Evolutionary conservation across 1,140 invertebrate genomes (phyloP).

Genomic region (Theocolax elegans): DNA sequence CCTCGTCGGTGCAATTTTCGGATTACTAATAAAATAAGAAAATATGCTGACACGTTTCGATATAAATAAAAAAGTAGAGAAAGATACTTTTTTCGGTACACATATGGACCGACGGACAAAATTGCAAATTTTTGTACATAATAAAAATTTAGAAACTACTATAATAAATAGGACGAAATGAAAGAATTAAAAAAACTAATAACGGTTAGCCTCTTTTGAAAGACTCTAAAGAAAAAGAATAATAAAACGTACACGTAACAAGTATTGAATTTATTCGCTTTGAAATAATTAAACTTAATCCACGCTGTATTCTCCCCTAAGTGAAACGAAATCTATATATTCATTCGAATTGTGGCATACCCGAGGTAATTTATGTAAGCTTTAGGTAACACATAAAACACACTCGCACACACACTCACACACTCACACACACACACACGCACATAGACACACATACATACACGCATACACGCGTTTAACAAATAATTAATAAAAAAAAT

Average conservation of each 20-base stretch:
- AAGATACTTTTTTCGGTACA: slow-evolving; percentile 11
- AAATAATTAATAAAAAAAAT: slow-evolving; percentile 28
- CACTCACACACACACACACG: neutral
- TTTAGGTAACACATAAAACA: slow-evolving; percentile 34
- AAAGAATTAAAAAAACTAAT: slow-evolving; percentile 16
- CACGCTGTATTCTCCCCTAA: slow-evolving; percentile 36
- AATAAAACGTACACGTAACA: slow-evolving; percentile 16
- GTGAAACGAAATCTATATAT: slow-evolving; percentile 38
- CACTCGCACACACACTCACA: neutral
- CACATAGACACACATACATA: neutral
- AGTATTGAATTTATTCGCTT: slow-evolving; percentile 41
- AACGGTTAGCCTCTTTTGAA: slow-evolving; percentile 37
- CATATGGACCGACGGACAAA: slow-evolving; percentile 16
- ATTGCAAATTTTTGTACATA: slow-evolving; percentile 32
- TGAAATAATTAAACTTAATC: slow-evolving; percentile 41
- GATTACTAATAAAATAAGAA: neutral
- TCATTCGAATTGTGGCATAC: slow-evolving; percentile 39
- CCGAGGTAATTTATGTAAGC: slow-evolving; percentile 44
- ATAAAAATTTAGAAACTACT: neutral
- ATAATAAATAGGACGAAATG: slow-evolving; percentile 7
- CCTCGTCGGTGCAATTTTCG: slow-evolving; percentile 19
- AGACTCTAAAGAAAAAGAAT: slow-evolving; percentile 16
- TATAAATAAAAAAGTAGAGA: neutral
- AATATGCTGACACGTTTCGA: slow-evolving; percentile 26
- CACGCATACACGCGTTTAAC: slow-evolving; percentile 25